Evolutionary conservation across 2,113 vertebrate genomes (phyloP).

Genomic region (Corythoichthys haematopterus): DNA sequence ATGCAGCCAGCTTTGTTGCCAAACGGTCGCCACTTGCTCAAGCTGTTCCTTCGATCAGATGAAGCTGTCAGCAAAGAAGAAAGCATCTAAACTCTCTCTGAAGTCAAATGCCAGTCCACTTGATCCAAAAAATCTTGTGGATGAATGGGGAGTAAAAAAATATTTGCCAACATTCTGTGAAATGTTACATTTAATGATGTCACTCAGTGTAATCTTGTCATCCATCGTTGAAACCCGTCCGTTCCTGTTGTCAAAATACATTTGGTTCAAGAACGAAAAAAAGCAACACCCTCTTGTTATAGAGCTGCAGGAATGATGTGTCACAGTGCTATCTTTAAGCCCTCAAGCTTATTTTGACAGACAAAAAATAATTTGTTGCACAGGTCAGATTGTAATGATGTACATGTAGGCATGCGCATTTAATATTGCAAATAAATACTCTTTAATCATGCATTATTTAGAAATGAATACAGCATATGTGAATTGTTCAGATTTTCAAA

Average conservation of each 20-base stretch:
- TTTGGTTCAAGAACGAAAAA: slow-evolving; percentile 21
- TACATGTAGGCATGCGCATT: not conserved
- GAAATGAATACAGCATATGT: not conserved
- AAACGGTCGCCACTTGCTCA: slow-evolving; percentile 41
- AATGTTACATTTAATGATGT: not conserved
- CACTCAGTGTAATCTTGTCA: slow-evolving; percentile 8
- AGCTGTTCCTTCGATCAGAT: slow-evolving; percentile 32
- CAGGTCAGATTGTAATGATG: not conserved
- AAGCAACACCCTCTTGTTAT: slow-evolving; percentile 24
- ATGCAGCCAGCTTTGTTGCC: slow-evolving; percentile 28
- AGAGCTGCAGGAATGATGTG: slow-evolving; percentile 35
- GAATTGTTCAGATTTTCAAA: not conserved
- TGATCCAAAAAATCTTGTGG: too few species aligned
- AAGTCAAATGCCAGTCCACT: too few species aligned
- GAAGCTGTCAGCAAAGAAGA: slow-evolving; percentile 21
- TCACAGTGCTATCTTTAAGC: slow-evolving; percentile 47
- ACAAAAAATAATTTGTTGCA: slow-evolving; percentile 12
- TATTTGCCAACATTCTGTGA: not conserved
- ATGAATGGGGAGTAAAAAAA: too few species aligned
- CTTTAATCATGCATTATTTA: not conserved
- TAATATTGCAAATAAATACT: not conserved
- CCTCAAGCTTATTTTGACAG: slow-evolving; percentile 33
- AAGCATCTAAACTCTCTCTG: not conserved
- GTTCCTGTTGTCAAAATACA: slow-evolving; percentile 20
- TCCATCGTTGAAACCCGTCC: not conserved